A percentile compares a stretch with the other conserved stretches of the same genome.
These are phyloP conservation scores for Acanthisitta chloris DNA, from an alignment of 2,113 vertebrate genomes.

Conservation along the genomic window DNA sequence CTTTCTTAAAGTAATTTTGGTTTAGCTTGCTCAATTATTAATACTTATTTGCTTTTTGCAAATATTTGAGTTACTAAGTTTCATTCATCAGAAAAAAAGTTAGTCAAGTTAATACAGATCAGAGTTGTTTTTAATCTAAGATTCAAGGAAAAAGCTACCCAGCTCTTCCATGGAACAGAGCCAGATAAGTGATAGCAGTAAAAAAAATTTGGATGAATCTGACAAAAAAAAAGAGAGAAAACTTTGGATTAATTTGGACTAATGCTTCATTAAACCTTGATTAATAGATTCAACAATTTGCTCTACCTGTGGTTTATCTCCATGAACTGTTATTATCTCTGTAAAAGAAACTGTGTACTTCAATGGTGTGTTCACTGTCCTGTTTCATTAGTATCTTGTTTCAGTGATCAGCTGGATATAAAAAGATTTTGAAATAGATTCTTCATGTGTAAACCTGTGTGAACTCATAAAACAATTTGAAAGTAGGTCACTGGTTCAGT, in stretches of 20 bases:
- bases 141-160: background rate
- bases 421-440: background rate
- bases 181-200: background rate
- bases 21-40: background rate
- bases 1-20: background rate
- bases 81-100: background rate
- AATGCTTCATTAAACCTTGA: background rate
- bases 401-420: background rate
- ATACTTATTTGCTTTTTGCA: background rate
- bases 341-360: background rate
- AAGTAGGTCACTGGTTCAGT: background rate
- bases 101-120: background rate
- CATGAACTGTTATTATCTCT: background rate
- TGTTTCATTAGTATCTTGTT: background rate
- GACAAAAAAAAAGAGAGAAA: background rate
- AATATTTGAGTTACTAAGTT: background rate
- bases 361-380: background rate
- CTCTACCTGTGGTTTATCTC: background rate
- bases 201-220: background rate
- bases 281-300: background rate
- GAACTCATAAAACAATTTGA: background rate
- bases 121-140: background rate
- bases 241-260: background rate
- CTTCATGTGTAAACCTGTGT: background rate
- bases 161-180: background rate